These are phyloP conservation scores for Aphidius gifuensis DNA, from an alignment of 1,140 invertebrate genomes.

Conservation along the genomic window DNA sequence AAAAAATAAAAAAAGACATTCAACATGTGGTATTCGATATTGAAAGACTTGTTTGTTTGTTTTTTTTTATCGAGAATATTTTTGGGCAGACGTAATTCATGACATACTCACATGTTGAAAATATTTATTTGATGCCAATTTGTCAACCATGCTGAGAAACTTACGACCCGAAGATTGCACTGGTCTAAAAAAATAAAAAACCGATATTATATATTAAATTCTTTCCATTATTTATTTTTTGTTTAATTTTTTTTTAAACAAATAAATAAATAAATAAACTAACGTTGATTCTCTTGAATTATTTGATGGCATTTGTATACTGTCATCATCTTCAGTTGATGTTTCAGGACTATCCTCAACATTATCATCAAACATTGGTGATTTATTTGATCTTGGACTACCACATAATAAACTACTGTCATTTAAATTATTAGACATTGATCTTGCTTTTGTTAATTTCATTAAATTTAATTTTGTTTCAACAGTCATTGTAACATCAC, in stretches of 20 bases:
- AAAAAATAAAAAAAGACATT: conserved; percentile 1
- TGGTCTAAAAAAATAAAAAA: conserved; percentile 37
- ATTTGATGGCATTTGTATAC: conserved; percentile 32
- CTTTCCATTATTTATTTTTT: too few species aligned
- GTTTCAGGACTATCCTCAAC: conserved; percentile 91
- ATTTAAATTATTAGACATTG: conserved; percentile 30
- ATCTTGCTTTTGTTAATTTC: conserved; percentile 65
- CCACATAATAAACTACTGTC: conserved; percentile 26
- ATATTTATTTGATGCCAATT: conserved; percentile 84
- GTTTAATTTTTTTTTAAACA: too few species aligned
- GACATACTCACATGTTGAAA: conserved; percentile 70
- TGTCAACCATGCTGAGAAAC: conserved; percentile 83
- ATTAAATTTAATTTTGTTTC: conserved; percentile 94
- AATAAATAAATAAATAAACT: conserved; percentile 12
- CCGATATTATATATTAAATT: too few species aligned
- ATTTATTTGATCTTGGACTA: conserved; percentile 41
- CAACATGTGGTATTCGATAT: conserved; percentile 18
- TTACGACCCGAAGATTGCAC: conserved; percentile 65
- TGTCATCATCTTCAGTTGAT: conserved; percentile 77
- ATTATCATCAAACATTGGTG: conserved; percentile 75
- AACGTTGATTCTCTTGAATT: conserved; percentile 47
- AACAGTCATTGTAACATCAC: conserved; percentile 84
- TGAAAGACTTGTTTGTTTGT: conserved; percentile 16
- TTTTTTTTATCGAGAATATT: conserved; percentile 17
- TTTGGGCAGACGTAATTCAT: conserved; percentile 4